Base-by-base conservation (phyloP, 2,888 invertebrate species). In the Coleophora deauratella region DNA sequence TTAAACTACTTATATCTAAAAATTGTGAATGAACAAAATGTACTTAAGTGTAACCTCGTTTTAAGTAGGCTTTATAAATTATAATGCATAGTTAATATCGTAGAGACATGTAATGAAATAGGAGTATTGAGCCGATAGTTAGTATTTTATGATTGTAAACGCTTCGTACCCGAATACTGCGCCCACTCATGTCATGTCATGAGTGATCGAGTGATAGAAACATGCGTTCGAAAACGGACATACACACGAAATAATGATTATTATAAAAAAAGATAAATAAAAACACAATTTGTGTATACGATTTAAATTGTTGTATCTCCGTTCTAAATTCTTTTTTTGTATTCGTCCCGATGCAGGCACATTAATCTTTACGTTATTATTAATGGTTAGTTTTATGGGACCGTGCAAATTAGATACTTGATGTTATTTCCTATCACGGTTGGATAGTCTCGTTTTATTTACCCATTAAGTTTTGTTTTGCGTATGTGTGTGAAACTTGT, bases 31-130 rank as follows among this genome's bases (percentile, higher is more conserved):
- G 78, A 84, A 81, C 79, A 82, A 80, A 79, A 80, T 80, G 85
- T 85, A 85, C 85, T 84, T 85, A 85, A 84, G 79, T 21, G 21
- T 79, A 79, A 81, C 66, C 66, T 81, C 68, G 75, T 70, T 74
- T 66, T 82, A 81, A 78, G 80, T 84, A 84, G 78, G 84, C 84
- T 85, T 85, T 81, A 82, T 81, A 84, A 82, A 82, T 82, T 78
- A 76, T 79, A 78, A 80, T 72, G 78, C 82, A 70, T 85, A 82
- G 80, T 68, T 72, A 65, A 63, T 79, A 78, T 76, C 62, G 77
- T 81, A 80, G 79, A 69, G 59, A 72, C 66, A 68, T 69, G 66
- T 72, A 70, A 71, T 77, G 70, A 72, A 70, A 51, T 47, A 57
- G 74, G 76, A 75, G 72, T 69, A 60, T 57, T 52, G 49, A 68